Evolutionary conservation across 2,888 invertebrate genomes (phyloP), one percentile per base, ranked within the genome.

Genomic region (Dolichomitus sp.): DNA sequence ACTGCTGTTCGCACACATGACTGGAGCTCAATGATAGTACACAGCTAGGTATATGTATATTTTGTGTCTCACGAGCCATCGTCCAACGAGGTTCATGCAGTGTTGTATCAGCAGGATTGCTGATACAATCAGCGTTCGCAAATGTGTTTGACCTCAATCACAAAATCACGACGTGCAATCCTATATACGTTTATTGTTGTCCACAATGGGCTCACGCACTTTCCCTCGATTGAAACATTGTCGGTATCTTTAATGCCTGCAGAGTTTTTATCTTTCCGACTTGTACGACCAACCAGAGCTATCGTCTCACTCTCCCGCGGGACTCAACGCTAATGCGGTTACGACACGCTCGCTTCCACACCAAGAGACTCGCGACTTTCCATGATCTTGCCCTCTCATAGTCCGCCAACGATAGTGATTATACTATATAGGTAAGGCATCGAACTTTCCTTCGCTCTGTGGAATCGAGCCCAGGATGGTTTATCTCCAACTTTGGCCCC

Each of bases 21-120:
- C 89, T 90, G 89, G 81, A 83, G 80, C 83, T 83, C 85, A 78
- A 86, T 85, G 90, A 91, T 91, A 89, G 89, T 87, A 87, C 78
- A 74, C 59, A 77, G 68, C 50, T 74, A 69, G 77, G 80, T 84
- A 83, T 84, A 83, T 84, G 83, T 84, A 78, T 85, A 79, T 78
- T 83, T 84, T 82, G 75, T 65, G 57, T 85, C 87, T 89, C 88
- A 88, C 90, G 85, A 89, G 42, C 89, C 89, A 90, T 90, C 90
- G 23, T 37, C 6, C 89, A 91, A 87, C 90, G 91, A 91, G 88
- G 87, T 89, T 87, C 86, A 17, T 11, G 78, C 74, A 30, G 23
- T 14, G 27, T 17, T 2, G 19, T 63, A 52, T 69, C 40, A 68
- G 27, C 50, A 19, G 14, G 45, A 37, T 45, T 45, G 65, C 65